phyloP scores from a whole-genome alignment of 2,797 vertebrate species.

The Xiphophorus birchmanni region DNA sequence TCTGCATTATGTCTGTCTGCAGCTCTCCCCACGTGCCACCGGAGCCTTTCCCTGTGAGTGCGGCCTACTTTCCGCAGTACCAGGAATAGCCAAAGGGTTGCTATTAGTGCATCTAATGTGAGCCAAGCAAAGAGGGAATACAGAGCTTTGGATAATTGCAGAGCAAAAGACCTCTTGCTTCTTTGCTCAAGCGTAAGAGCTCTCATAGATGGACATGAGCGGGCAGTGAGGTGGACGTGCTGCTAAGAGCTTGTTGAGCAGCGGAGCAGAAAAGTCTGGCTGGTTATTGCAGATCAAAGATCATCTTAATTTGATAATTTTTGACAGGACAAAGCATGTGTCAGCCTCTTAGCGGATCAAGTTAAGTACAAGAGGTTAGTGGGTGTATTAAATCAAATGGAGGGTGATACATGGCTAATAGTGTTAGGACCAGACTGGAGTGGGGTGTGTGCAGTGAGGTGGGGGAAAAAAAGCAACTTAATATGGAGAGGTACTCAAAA shows the following conservation, averaged over 20 bases:
- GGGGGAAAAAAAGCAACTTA: conserved; percentile 17
- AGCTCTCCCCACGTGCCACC: conserved; percentile 54
- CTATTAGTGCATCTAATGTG: conserved; percentile 79
- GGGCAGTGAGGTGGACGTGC: conserved; percentile 7
- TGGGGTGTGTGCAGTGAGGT: conserved; percentile 15
- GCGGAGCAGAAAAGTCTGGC: conserved; percentile 15
- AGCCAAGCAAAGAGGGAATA: conserved; percentile 81
- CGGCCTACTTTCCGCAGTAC: conserved; percentile 79
- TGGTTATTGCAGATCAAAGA: conserved; percentile 40
- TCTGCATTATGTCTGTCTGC: conserved; percentile 63
- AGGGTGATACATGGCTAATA: conserved; percentile 32
- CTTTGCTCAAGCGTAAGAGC: conserved; percentile 31
- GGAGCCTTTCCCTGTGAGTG: conserved; percentile 80
- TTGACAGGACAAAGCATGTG: conserved; percentile 40
- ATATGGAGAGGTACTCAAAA: conserved; percentile 23
- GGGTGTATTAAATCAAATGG: conserved; percentile 39
- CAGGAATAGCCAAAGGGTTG: conserved; percentile 80
- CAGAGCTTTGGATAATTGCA: conserved; percentile 70
- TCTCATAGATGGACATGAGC: conserved; percentile 15
- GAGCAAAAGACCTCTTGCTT: conserved; percentile 58
- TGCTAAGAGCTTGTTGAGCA: conserved; percentile 5
- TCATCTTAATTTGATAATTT: conserved; percentile 64
- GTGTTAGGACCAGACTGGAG: conserved; percentile 20
- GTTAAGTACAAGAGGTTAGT: conserved; percentile 26
- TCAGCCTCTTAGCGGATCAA: conserved; percentile 49